Base-by-base conservation (phyloP, 1,140 invertebrate species). In the Lucilia cuprina region DNA sequence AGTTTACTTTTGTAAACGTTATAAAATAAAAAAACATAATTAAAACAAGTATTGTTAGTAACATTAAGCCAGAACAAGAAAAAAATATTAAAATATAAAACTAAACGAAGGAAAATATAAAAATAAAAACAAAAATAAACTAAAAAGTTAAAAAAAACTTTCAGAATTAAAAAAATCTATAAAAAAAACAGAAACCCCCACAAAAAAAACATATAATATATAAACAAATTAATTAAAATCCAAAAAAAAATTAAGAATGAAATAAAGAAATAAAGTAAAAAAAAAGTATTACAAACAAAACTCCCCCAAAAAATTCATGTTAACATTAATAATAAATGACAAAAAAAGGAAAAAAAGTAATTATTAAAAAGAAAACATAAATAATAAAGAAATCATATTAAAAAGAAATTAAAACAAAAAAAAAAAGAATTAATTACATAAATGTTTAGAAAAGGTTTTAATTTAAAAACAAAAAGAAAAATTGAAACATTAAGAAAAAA, bases 261-360 rank as follows among this genome's bases (percentile, higher is more conserved):
- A 25, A 49, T 30, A 14, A 47, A 14, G 13, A 30, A 82, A 8
- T 5, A 78, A 84, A 84, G 3, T 10, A 82, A 21, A 30, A 82
- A 7, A 17, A 78, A 84, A 84, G 3, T 10, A 82, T 3, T 19
- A 17, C 55, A 70, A 70, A 83, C 14, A 85, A 86, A 88, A 89
- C 86, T 87, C 88, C 88, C 88, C 87, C 87, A 88, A 88, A 89
- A 90, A 90, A 89, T 89, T 86, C 87, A 90, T 90, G 89, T 90
- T 90, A 90, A 90, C 88, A 90, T 90, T 90, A 89, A 87, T 88
- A 87, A 88, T 90, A 90, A n/a, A 90, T 88, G 13, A 83, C 55
- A 25, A 35, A 19, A 83, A 74, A 80, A 83, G 41, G 80, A 88
- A 88, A 87, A 88, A 30, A 30, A 30, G 1, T 30, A 30, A 89